Conservation (phyloP, 2,888 invertebrate genomes). For the Clistopyga incitator region DNA sequence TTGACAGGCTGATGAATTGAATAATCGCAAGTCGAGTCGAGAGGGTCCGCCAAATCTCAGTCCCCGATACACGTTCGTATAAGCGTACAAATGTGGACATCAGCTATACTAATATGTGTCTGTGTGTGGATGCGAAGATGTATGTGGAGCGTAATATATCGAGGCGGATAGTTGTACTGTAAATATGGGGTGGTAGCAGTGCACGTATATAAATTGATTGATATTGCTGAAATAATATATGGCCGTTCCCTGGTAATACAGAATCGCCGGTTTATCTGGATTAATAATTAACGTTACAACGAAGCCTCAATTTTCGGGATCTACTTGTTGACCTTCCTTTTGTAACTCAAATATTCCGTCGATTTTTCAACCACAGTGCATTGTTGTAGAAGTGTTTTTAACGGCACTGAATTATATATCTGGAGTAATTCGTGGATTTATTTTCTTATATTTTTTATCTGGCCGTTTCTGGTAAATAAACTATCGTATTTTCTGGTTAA, state of each 20-base stretch:
- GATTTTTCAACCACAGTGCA: not conserved
- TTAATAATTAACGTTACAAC: conserved; percentile 5
- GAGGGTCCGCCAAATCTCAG: conserved; percentile 83
- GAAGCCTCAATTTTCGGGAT: not conserved
- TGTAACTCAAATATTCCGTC: not conserved
- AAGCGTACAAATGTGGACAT: conserved; percentile 66
- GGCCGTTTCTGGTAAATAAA: too few species aligned
- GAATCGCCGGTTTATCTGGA: conserved; percentile 13
- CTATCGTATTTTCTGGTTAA: too few species aligned
- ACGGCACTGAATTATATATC: not conserved
- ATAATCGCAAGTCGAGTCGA: conserved; percentile 85
- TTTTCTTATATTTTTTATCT: not conserved
- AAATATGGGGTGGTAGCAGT: conserved; percentile 19
- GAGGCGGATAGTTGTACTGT: conserved; percentile 39
- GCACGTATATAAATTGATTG: conserved; percentile 33
- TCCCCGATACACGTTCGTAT: conserved; percentile 79
- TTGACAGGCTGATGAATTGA: conserved; percentile 85
- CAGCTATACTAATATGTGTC: conserved; percentile 32
- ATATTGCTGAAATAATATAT: conserved; percentile 31
- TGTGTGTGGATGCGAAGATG: not conserved
- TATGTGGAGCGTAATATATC: conserved; percentile 45
- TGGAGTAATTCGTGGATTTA: not conserved
- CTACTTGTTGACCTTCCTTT: conserved; percentile 7
- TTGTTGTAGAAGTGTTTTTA: not conserved
- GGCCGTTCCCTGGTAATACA: not conserved